Base-by-base conservation (phyloP, 2,797 vertebrate species). In the Antrozous pallidus region DNA sequence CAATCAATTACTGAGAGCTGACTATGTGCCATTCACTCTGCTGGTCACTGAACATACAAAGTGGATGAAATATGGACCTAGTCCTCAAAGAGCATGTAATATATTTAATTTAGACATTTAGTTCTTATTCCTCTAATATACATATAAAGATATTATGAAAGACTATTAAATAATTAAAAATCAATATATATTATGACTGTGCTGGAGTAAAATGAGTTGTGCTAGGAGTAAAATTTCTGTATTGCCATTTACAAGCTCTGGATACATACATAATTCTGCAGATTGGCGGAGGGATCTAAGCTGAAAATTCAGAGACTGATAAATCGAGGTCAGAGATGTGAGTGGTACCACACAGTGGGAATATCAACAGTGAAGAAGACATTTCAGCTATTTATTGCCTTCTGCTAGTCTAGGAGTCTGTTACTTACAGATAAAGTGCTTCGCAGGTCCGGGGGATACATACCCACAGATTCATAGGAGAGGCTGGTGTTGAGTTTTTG, bases 231-330 rank as follows among this genome's bases (percentile, higher is more conserved):
- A 22, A 9, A 56, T 91, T 77, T 89, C 82, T 65, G 20, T 13
- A 9, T 38, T 84, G 38, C 56, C 51, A 65, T 79, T 94, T 80
- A 11, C 40, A 77, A 86, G 16, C 14, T 93, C 88, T 78, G 56
- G 22, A 80, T 91, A 75, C 26, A 80, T 91, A 75, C 26, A 58
- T 45, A 70, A 45, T 79, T 87, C 80, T 87, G 80, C 51, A 93
- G 54, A 71, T 75, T 63, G 45, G 75, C 11, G 28, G 36, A 36
- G 88, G 83, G 42, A 80, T 51, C 16, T 58, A 61, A 61, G n/a
- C 78, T 80, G 73, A 71, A 61, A 81, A 78, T 92, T 17, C 42
- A 81, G 65, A 94, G 51, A 51, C 36, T 71, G 69, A 49, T 18
- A 33, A 33, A 12, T 54, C 78, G 56, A 92, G 54, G 31, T 65